Percentiles rank a stretch among this genome's conserved stretches.
These are phyloP conservation scores for Eptatretus burgeri DNA, from an alignment of 2,113 vertebrate genomes.

Conservation along the genomic window DNA sequence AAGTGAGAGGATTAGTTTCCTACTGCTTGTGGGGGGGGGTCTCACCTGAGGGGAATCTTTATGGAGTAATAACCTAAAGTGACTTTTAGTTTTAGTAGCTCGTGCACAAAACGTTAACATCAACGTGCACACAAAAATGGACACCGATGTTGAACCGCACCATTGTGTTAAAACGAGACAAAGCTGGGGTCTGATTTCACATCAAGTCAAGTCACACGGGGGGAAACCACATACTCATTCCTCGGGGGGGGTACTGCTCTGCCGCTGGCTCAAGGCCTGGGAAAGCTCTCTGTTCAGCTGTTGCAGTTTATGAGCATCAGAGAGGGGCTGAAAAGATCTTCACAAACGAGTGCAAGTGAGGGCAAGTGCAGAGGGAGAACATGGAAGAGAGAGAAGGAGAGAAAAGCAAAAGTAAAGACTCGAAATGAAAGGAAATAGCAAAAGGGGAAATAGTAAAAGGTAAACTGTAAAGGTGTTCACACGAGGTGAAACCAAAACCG, in stretches of 20 bases:
- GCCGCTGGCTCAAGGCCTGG: constrained; percentile 94
- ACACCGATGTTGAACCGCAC: background rate
- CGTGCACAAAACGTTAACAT: background rate
- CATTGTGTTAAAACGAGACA: background rate
- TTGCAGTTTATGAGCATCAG: constrained; percentile 95
- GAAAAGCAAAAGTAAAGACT: constrained; percentile 9
- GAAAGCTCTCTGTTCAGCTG: constrained; percentile 98
- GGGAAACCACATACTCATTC: constrained; percentile 68
- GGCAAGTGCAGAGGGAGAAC: constrained; percentile 13
- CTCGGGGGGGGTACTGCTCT: constrained; percentile 88
- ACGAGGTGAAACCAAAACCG: constrained; percentile 2
- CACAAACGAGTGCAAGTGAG: background rate
- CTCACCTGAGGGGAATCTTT: background rate
- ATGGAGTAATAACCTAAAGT: background rate
- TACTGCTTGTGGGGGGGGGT: background rate
- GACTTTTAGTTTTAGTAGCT: background rate
- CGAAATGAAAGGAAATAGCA: constrained; percentile 7
- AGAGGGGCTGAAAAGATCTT: constrained; percentile 94
- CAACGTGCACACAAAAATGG: constrained; percentile 7
- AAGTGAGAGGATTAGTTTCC: background rate
- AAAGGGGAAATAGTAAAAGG: background rate
- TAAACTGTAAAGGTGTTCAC: background rate
- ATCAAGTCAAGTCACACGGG: constrained; percentile 16
- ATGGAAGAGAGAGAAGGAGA: constrained; percentile 13
- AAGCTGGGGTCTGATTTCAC: constrained; percentile 6